Conservation (phyloP, 1,140 invertebrate species). For the Drosophila ohnishii region DNA sequence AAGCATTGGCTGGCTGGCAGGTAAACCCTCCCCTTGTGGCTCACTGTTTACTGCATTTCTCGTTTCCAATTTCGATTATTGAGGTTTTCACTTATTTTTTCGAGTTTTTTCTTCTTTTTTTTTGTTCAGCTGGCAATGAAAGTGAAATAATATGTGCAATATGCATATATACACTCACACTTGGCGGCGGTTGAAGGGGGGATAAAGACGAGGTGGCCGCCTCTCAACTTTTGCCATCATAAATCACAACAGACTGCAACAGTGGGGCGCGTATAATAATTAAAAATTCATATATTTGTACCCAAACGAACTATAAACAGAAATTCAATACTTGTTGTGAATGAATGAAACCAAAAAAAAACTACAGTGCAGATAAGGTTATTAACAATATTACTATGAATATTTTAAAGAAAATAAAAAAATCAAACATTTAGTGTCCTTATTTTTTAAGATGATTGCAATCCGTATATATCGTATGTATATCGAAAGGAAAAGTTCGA, state of each 20-base stretch:
- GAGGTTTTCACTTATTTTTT: constrained; percentile 47
- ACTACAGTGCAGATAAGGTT: background rate
- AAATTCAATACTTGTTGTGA: background rate
- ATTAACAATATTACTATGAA: background rate
- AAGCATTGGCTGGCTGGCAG: background rate
- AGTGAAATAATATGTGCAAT: constrained; percentile 55
- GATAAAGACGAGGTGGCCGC: constrained; percentile 18
- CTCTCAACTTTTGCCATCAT: constrained; percentile 39
- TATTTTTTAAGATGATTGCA: background rate
- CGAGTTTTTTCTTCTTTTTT: constrained; percentile 3
- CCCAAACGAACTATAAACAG: background rate
- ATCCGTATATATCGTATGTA: background rate
- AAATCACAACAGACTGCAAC: constrained; percentile 34
- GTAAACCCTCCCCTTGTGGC: background rate
- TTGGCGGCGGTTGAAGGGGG: background rate
- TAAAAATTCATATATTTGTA: background rate
- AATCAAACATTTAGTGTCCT: background rate
- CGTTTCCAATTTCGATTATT: constrained; percentile 44
- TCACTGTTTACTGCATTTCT: constrained; percentile 16
- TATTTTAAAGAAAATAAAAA: background rate
- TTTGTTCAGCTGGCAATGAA: constrained; percentile 51
- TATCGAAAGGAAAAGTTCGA: background rate
- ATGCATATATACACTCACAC: constrained; percentile 14
- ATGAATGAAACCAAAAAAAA: background rate
- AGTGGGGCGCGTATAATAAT: constrained; percentile 21